phyloP scores from a whole-genome alignment of 1,140 invertebrate species.

The Zaprionus taronus region DNA sequence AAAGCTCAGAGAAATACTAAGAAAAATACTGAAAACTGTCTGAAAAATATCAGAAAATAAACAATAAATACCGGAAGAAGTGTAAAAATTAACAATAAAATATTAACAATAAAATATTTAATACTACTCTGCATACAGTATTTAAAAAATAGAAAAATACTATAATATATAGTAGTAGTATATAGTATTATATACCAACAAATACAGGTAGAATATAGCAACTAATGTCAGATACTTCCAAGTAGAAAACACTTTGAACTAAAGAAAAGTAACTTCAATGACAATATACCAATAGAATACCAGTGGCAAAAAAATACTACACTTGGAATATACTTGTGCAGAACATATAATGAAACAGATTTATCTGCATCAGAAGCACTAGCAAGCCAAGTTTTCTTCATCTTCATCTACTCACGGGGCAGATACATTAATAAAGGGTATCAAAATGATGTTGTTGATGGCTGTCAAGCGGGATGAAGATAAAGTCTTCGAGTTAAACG shows the following conservation, averaged over 20 bases:
- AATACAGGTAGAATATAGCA: too few species aligned
- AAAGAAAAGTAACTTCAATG: background rate
- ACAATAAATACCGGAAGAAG: background rate
- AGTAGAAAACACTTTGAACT: too few species aligned
- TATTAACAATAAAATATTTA: too few species aligned
- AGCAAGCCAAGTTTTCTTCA: background rate
- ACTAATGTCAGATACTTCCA: too few species aligned
- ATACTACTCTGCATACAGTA: background rate
- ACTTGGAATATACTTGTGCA: background rate
- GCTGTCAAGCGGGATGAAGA: conserved; percentile 34
- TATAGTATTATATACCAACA: too few species aligned
- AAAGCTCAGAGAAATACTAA: too few species aligned
- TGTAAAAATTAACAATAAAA: too few species aligned
- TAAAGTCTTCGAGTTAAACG: conserved; percentile 31
- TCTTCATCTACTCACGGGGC: background rate
- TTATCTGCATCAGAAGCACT: background rate
- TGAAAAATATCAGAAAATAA: background rate
- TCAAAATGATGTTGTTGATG: conserved; percentile 38
- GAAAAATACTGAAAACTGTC: background rate
- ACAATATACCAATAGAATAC: background rate
- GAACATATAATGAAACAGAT: background rate
- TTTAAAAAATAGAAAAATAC: background rate
- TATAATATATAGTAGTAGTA: too few species aligned
- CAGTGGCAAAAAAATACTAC: background rate
- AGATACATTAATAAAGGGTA: conserved; percentile 25